Base-by-base conservation (phyloP, 2,113 vertebrate genomes). In the Acrocephalus arundinaceus region DNA sequence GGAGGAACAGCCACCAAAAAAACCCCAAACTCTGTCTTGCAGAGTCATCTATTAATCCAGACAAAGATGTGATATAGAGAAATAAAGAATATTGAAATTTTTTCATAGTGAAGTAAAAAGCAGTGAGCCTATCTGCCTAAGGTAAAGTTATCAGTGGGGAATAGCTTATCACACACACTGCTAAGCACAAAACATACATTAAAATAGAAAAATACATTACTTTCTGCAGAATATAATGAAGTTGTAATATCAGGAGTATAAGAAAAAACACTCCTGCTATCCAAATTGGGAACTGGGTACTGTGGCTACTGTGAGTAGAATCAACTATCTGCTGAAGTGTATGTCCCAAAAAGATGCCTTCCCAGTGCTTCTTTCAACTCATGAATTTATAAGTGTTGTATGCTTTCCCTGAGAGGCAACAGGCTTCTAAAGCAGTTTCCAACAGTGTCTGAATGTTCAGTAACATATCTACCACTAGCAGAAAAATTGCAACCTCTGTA, bases 21-120 rank as follows among this genome's bases (percentile, higher is more conserved):
- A 2, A 0, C 1, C 1, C 33, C 7, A 57, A 27, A 43, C 5
- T 2, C 5, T 23, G 11, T 45, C 24, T 51, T 89, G 30, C 18
- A 49, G 12, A 77, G 21, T 57, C 18, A 31, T 17, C 15, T 77
- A 7, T 37, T 71, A 74, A 74, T n/a, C 27, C 65, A 77, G 55
- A 35, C 9, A 55, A 79, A 73, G 12, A 30, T 25, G 8, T 49
- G 18, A 54, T 49, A 35, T 1, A 63, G 43, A 12, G 51, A 77
- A 16, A n/a, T 62, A 10, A 67, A 6, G 31, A 85, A 11, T 11
- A 79, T 1, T 57, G 41, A 74, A 30, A 12, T 30, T 67, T 88
- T 93, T 87, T 55, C 15, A 11, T 28, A 51, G 55, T 21, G 31
- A 43, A 49, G 12, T 70, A 48, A 76, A 77, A 92, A 80, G 10